Conservation (phyloP, 2,888 invertebrate species). For the Ypsolopha sequella region DNA sequence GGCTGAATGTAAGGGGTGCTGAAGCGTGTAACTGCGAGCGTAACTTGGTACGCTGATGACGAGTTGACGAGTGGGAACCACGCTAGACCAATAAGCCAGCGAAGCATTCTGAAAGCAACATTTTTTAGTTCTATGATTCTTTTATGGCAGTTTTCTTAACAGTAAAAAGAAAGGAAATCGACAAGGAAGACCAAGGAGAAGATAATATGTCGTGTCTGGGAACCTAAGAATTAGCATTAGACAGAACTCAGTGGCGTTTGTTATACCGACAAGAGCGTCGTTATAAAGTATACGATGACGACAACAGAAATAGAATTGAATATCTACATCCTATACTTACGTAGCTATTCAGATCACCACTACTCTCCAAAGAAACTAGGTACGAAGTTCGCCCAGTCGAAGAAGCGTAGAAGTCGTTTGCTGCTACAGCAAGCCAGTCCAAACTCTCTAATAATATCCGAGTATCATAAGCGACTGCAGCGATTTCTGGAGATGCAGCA, state of each 20-base stretch:
- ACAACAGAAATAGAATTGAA: no score
- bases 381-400: slow-evolving; percentile 82
- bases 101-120: slow-evolving; percentile 71
- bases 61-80: slow-evolving; percentile 75
- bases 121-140: neutral
- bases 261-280: no score
- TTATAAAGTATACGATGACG: no score
- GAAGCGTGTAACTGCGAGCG: slow-evolving; percentile 79
- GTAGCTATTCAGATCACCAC: slow-evolving; percentile 76
- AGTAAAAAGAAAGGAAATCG: no score
- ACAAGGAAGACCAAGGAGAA: slow-evolving; percentile 5
- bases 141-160: no score
- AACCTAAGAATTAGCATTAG: no score
- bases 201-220: no score
- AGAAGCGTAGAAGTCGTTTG: slow-evolving; percentile 85
- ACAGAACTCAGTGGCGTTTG: no score
- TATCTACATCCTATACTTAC: slow-evolving; percentile 54
- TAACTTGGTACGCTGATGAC: slow-evolving; percentile 83
- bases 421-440: slow-evolving; percentile 87
- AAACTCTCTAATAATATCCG: slow-evolving; percentile 74
- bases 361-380: slow-evolving; percentile 78
- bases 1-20: slow-evolving; percentile 52
- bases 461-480: slow-evolving; percentile 80
- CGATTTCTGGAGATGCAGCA: slow-evolving; percentile 78
- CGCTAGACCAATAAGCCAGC: slow-evolving; percentile 79